These are phyloP conservation scores for Parnassius glacialis DNA, from an alignment of 2,888 invertebrate genomes.

Conservation along the genomic window DNA sequence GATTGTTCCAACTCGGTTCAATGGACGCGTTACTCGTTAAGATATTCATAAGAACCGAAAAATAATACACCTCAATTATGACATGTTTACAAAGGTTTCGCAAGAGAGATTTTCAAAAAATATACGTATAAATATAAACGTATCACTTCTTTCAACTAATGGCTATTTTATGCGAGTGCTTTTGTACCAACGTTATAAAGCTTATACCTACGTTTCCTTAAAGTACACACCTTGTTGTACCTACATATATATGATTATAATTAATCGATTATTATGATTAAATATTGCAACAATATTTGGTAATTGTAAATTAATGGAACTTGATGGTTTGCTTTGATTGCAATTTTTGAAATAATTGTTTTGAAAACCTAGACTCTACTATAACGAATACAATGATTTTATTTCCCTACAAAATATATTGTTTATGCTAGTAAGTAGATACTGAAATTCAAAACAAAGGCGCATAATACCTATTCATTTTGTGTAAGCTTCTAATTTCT, in stretches of 20 bases:
- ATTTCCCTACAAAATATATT: no score
- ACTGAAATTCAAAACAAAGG: not conserved
- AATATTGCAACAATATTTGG: no score
- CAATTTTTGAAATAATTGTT: no score
- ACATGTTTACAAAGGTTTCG: slow-evolving; percentile 14
- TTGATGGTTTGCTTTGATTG: no score
- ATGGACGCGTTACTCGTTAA: slow-evolving; percentile 28
- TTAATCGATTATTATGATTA: no score
- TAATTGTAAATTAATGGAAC: no score
- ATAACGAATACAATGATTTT: no score
- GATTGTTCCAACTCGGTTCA: slow-evolving; percentile 36
- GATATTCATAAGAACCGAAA: slow-evolving; percentile 17
- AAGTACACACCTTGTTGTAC: no score
- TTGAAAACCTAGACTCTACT: no score
- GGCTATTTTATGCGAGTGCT: slow-evolving; percentile 7
- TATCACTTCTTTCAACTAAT: slow-evolving; percentile 16
- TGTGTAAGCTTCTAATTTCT: slow-evolving; percentile 10
- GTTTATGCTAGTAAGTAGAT: no score
- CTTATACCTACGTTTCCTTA: not conserved
- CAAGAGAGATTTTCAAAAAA: not conserved
- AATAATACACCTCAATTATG: slow-evolving; percentile 8
- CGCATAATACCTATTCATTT: not conserved
- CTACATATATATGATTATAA: no score
- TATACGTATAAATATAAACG: not conserved
- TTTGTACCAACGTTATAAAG: slow-evolving; percentile 10